Conservation (phyloP, 2,797 vertebrate genomes). For the Enteromius treurensis region DNA sequence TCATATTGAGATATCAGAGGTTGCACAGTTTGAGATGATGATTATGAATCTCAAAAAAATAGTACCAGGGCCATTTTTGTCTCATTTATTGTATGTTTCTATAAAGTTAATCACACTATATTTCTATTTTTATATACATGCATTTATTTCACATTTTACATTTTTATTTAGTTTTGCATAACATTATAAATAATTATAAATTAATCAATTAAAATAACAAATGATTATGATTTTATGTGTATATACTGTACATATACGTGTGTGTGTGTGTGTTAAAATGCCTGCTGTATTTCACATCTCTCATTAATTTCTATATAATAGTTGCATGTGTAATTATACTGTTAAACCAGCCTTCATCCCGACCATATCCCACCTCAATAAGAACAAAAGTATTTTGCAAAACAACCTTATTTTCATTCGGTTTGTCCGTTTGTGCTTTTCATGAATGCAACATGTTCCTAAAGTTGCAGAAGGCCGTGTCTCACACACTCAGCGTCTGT, state of each 20-base stretch:
- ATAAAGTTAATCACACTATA: background rate
- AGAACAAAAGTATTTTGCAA: background rate
- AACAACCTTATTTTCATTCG: background rate
- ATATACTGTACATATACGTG: too few relatives aligned
- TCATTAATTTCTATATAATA: background rate
- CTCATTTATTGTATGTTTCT: background rate
- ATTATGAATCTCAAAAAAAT: background rate
- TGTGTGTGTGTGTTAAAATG: too few relatives aligned
- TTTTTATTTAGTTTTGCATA: background rate
- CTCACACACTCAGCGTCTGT: constrained; percentile 23
- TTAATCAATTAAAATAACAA: too few relatives aligned
- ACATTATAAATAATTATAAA: too few relatives aligned
- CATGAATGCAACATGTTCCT: constrained; percentile 1
- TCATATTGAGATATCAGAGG: background rate
- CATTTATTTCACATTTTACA: too few relatives aligned
- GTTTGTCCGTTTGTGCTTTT: background rate
- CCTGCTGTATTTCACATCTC: background rate
- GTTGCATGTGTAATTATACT: background rate
- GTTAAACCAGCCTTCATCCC: background rate
- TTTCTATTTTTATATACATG: background rate
- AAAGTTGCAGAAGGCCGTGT: constrained; percentile 44
- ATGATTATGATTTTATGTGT: too few relatives aligned
- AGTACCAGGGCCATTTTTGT: too few relatives aligned
- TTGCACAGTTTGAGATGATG: background rate
- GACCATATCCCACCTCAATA: background rate